Evolutionary conservation across 2,888 invertebrate genomes (phyloP), one percentile per base, ranked within the genome.

Genomic region (Cyclophora albipunctata): DNA sequence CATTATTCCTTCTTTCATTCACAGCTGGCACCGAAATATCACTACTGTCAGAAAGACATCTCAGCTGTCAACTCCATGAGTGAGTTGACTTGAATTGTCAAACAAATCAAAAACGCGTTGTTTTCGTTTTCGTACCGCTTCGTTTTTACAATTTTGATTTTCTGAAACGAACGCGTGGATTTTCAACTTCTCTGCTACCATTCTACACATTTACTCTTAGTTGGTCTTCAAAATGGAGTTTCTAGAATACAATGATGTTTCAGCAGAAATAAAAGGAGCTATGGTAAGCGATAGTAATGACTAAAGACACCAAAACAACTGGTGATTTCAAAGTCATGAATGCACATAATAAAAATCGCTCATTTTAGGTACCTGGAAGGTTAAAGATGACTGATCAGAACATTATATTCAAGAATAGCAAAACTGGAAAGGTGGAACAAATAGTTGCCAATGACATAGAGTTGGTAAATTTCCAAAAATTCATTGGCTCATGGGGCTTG

Each of bases 351-450:
- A 20, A 20, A 20, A 20, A 20, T 20, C 20, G 20, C 20, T 51
- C 50, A 57, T 70, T 71, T 34, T 71, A 98, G 98, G 95, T 95
- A 46, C 93, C 95, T 4, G 99, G 98, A 0, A 92, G 96, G 54
- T 81, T 99, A 40, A 98, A 98, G 81, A 91, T 99, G 79, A 96
- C 97, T 0, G 97, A 97, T 59, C 94, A 95, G 71, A 93, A 92
- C 65, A 93, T 99, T 40, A 91, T 95, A 46, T 99, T 98, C 77
- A 98, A 98, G 79, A 98, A 98, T 80, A 94, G 92, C 59, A 98
- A 97, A 84, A 99, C 98, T 0, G 99, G 99, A 2, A 98, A 98
- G 84, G 96, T 98, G 1, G 98, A 98, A 73, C 96, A 97, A 73
- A 93, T 98, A 58, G 90, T 92, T 40, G 91, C 94, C 0, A 87